Base-by-base conservation (phyloP, 2,113 vertebrate genomes). In the Aegypius monachus region DNA sequence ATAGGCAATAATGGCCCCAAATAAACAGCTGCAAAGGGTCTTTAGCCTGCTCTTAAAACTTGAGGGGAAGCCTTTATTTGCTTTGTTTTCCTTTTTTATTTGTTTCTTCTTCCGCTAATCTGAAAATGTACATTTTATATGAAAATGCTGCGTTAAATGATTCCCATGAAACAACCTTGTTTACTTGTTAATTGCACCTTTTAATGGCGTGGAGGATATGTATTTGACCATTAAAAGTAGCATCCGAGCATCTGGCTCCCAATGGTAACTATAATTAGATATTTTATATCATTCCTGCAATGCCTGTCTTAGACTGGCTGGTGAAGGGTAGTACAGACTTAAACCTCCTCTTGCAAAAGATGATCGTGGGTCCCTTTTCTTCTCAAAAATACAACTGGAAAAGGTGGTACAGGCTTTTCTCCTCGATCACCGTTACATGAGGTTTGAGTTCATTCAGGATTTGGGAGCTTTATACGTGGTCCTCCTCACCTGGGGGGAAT, bases 401-500 rank as follows among this genome's bases (percentile, higher is more conserved):
- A 78, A 40, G 72, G 8, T 10, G 38, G 10, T 1, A 5, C 8
- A 7, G 48, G 40, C 23, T 80, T 36, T 75, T 52, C 38, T 42
- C 29, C 61, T 40, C 6, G 0, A 2, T 34, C n/a, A 11, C 47
- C 0, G 0, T 38, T n/a, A 4, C 5, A 0, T 4, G 5, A 70
- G 55, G 38, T 19, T 34, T 6, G 27, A 40, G 82, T 34, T 43
- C 38, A 5, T 19, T n/a, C 16, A 19, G 56, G 31, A 42, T 2
- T 0, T 3, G 31, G 78, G 63, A 72, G 59, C 53, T 61, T 27
- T 47, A 7, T 19, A 6, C 1, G 0, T 19, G 55, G 18, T 42
- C 6, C 21, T 6, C 27, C 29, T 10, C 4, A 1, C 1, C 11
- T 2, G 31, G n/a, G 18, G 4, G 0, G 3, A n/a, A 45, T 34